Evolutionary conservation across 2,113 vertebrate genomes (phyloP), one percentile per base, ranked within the genome.

Genomic region (Sceloporus undulatus): DNA sequence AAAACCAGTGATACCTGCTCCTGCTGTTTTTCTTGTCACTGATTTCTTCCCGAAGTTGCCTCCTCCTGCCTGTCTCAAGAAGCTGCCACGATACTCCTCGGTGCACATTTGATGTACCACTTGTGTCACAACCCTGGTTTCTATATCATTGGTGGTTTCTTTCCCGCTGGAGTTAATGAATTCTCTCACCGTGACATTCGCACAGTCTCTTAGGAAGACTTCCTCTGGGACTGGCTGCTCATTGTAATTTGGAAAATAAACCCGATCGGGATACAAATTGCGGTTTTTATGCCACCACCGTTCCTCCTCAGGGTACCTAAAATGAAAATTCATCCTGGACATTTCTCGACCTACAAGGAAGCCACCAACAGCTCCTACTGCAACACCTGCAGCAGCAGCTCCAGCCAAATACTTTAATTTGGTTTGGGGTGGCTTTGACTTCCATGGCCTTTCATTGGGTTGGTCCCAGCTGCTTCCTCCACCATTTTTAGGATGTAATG

Each of bases 101-200:
- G 89, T 79, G 14, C 96, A 96, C 93, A 95, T 94, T 84, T 96
- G 90, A 42, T 95, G 92, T 11, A 96, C 94, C 62, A 95, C 91
- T 0, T 92, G 95, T 76, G 90, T 91, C 94, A 95, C 95, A 0
- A 96, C 94, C 88, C 86, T 94, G 7, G 89, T 19, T 13, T 95
- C 94, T 0, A 94, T 90, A 56, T 96, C 93, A 0, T 92, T 94
- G 90, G 88, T 89, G 85, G 95, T 96, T 66, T 95, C 91, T 54
- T 92, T 94, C 42, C 94, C 93, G 59, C 79, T 92, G 66, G 94
- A 93, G 66, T 94, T 91, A 84, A 94, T 95, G 91, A 95, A 94
- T n/a, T 94, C 85, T 59, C 92, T 94, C 83, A 96, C 71, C 0
- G 96, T 94, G 89, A 93, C 92, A 2, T 96, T 96, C 89, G 94